These are phyloP conservation scores for Himalopsyche tibetana DNA, from an alignment of 2,888 invertebrate species.

Conservation along the genomic window DNA sequence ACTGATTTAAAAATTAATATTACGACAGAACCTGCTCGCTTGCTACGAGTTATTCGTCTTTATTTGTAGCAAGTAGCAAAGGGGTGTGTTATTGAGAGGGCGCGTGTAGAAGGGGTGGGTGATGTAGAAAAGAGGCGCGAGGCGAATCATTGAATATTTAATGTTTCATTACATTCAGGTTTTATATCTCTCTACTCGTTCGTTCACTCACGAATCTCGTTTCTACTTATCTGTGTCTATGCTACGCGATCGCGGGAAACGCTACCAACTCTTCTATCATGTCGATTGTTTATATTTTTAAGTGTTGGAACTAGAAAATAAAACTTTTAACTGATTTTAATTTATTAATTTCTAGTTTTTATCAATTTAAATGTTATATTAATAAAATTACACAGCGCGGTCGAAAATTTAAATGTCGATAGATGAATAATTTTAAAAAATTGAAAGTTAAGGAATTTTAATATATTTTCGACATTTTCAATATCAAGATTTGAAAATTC, in stretches of 20 bases:
- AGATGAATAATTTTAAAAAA: no score
- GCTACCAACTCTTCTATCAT: not conserved
- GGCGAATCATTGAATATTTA: slow-evolving; percentile 70
- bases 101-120: slow-evolving; percentile 49
- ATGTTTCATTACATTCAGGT: slow-evolving; percentile 68
- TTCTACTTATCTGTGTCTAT: slow-evolving; percentile 35
- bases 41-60: not conserved
- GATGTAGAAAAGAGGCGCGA: slow-evolving; percentile 60
- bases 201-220: slow-evolving; percentile 54
- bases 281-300: not conserved
- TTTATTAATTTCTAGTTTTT: no score
- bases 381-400: no score
- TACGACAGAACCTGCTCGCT: not conserved
- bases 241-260: not conserved
- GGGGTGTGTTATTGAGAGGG: slow-evolving; percentile 52
- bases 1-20: no score
- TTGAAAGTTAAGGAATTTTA: no score
- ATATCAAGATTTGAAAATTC: no score
- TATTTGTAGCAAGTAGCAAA: slow-evolving; percentile 1
- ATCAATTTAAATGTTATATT: no score
- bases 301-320: not conserved
- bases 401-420: no score
- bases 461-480: no score
- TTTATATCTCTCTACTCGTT: slow-evolving; percentile 63
- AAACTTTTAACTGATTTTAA: no score